A percentile compares a stretch with the other conserved stretches of the same genome.
phyloP scores from a whole-genome alignment of 2,888 invertebrate genomes.

The Periphyllus acericola region DNA sequence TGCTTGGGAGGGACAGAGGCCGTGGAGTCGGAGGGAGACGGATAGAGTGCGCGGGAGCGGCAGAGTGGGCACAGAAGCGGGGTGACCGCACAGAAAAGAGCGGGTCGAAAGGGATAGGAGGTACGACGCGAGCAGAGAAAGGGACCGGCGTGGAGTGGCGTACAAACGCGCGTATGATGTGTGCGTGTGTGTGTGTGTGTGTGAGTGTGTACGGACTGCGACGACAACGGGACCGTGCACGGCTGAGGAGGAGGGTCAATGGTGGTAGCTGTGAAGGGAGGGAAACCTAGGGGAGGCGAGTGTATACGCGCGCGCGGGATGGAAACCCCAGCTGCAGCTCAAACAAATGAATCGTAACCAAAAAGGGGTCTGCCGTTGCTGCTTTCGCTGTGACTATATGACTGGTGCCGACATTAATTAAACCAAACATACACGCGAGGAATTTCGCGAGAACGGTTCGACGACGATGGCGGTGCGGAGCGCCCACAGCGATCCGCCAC shows the following conservation, averaged over 20 bases:
- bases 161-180: neutral
- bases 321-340: constrained; percentile 52
- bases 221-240: neutral
- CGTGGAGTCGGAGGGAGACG: neutral
- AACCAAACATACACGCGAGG: constrained; percentile 48
- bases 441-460: constrained; percentile 39
- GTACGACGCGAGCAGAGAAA: neutral
- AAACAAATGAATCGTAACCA: constrained; percentile 56
- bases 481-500: constrained; percentile 1
- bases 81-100: neutral
- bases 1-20: neutral
- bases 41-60: neutral
- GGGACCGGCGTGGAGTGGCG: neutral
- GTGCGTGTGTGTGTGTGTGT: neutral
- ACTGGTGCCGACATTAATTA: constrained; percentile 57
- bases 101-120: constrained; percentile 5
- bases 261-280: neutral
- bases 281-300: neutral
- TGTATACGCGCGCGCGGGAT: neutral
- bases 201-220: neutral
- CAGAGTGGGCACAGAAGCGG: neutral
- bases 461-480: neutral
- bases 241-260: neutral
- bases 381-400: neutral
- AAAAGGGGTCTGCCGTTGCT: constrained; percentile 44